Evolutionary conservation across 2,113 vertebrate species (phyloP), one percentile per base, ranked within the genome.

Genomic region (Campylomormyrus tamandua): DNA sequence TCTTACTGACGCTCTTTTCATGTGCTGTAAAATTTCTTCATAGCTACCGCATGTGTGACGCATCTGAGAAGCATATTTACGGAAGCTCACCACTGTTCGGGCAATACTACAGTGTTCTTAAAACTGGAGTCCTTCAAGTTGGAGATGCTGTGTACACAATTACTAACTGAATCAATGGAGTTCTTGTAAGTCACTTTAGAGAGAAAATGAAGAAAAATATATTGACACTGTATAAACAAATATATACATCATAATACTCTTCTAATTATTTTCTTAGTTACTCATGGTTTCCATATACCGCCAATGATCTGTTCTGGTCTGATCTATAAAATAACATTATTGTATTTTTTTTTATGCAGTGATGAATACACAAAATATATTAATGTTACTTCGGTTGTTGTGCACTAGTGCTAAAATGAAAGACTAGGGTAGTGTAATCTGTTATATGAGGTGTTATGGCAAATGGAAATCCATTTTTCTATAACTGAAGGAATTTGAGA

Each of bases 101-200:
- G 52, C 97, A 96, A 48, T 95, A 97, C 94, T 97, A 95, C 92
- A 95, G 88, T 0, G 92, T 98, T 92, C 94, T 96, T 94, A 95
- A 93, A 94, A 95, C 94, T 1, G 98, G 98, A 49, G 92, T 89
- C 0, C 85, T 99, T 91, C 94, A 92, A 92, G 95, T 98, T 91
- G 98, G 98, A 83, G 97, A 99, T 80, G 94, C 95, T 0, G 97
- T 99, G 66, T 98, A 97, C 93, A 95, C 94, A 93, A 93, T 98
- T 83, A 56, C 90, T 87, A 90, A 92, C 6, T 95, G 90, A 95
- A 3, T 5, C 27, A 62, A 48, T 8, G n/a, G 39, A 19, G 42
- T 42, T 80, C 19, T 80, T 80, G 74, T 39, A 80, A 80, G 17
- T 80, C 15, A 19, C 35, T 42, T 80, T 70, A 70, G 11, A 31